Conservation (phyloP, 1,140 invertebrate genomes). For the Odontomachus brunneus region DNA sequence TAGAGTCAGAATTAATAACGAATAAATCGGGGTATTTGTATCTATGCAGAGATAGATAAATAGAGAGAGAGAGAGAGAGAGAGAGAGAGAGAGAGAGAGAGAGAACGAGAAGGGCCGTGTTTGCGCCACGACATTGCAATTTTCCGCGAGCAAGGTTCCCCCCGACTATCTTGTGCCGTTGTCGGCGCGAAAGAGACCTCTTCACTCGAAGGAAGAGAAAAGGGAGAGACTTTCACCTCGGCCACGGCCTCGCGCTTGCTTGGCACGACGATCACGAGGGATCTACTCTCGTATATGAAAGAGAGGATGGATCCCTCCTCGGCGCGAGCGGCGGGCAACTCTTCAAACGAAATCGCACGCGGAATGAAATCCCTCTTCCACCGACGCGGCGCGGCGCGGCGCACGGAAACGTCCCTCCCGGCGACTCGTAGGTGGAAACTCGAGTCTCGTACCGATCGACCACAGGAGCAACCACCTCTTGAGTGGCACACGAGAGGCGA, state of each 20-base stretch:
- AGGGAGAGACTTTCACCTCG: slow-evolving; percentile 71
- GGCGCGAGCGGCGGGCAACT: slow-evolving; percentile 36
- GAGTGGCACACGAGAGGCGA: slow-evolving; percentile 62
- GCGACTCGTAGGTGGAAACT: slow-evolving; percentile 72
- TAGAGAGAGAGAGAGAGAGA: neutral
- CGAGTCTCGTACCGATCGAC: slow-evolving; percentile 62
- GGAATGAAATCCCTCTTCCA: slow-evolving; percentile 66
- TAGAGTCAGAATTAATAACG: neutral
- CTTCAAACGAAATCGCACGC: slow-evolving; percentile 61
- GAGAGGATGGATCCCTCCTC: slow-evolving; percentile 58
- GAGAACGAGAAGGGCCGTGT: neutral
- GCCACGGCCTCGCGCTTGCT: slow-evolving; percentile 28
- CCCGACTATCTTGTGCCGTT: neutral
- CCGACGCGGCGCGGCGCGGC: slow-evolving; percentile 15
- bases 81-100: too few species aligned
- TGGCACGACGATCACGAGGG: slow-evolving; percentile 68
- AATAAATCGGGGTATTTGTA: too few species aligned
- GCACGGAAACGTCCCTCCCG: slow-evolving; percentile 67
- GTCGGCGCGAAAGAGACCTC: slow-evolving; percentile 8
- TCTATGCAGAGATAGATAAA: too few species aligned
- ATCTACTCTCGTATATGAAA: slow-evolving; percentile 61
- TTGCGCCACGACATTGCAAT: slow-evolving; percentile 43
- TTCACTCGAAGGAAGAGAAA: slow-evolving; percentile 17
- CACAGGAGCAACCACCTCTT: slow-evolving; percentile 70
- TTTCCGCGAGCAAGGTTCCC: slow-evolving; percentile 51